Percentiles rank a stretch among this genome's conserved stretches.
Evolutionary conservation across 2,113 vertebrate genomes (phyloP).

Genomic region (Peucedramus taeniatus): DNA sequence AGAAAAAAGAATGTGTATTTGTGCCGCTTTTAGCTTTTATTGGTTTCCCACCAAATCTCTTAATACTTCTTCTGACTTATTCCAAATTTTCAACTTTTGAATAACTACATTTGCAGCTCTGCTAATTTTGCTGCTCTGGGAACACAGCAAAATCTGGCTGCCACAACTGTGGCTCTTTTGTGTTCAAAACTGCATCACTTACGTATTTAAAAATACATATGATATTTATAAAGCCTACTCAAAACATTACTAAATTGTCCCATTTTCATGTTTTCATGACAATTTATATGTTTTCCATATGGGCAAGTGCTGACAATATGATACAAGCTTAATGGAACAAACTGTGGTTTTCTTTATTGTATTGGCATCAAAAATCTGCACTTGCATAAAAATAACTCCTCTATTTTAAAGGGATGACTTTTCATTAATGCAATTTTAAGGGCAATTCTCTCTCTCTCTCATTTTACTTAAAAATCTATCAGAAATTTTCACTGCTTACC

Average conservation of each 20-base stretch:
- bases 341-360: conserved; percentile 59
- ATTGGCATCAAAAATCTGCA: conserved; percentile 65
- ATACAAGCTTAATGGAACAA: conserved; percentile 69
- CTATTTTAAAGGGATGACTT: conserved; percentile 31
- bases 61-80: neutral
- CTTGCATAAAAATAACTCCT: conserved; percentile 65
- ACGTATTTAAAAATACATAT: conserved; percentile 72
- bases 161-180: conserved; percentile 46
- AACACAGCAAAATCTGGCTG: conserved; percentile 54
- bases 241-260: conserved; percentile 73
- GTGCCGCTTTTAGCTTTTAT: neutral
- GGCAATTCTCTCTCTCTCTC: neutral
- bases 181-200: conserved; percentile 64
- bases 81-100: conserved; percentile 17
- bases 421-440: conserved; percentile 28
- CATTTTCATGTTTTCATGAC: conserved; percentile 74
- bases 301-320: conserved; percentile 71
- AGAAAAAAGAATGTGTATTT: neutral
- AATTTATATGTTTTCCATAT: conserved; percentile 80
- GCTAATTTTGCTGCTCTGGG: conserved; percentile 36
- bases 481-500: neutral
- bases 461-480: neutral
- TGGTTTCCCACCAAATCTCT: conserved; percentile 27
- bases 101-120: conserved; percentile 26
- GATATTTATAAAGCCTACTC: conserved; percentile 69